Percentiles rank a stretch among this genome's conserved stretches.
Conservation (phyloP, 1,140 invertebrate species). For the Aphaenogaster ashmeadi region DNA sequence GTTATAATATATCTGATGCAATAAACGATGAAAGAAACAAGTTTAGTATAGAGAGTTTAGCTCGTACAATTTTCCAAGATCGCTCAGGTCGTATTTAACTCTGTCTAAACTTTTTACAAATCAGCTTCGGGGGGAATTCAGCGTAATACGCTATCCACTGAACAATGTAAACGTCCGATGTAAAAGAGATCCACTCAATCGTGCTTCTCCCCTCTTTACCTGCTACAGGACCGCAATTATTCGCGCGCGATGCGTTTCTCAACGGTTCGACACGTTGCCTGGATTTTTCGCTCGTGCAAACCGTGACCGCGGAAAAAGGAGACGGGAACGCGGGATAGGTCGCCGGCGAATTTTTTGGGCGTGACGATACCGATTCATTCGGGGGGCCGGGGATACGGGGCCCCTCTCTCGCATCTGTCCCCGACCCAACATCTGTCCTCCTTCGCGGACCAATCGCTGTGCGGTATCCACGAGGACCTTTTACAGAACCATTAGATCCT, state of each 20-base stretch:
- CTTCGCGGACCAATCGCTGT: conserved; percentile 80
- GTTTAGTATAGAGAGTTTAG: too few species aligned
- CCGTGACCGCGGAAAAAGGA: conserved; percentile 33
- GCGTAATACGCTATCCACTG: conserved; percentile 14
- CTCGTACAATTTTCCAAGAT: neutral
- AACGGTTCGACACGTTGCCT: conserved; percentile 48
- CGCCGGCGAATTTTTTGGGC: conserved; percentile 80
- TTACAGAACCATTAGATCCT: conserved; percentile 87
- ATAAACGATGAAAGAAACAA: neutral
- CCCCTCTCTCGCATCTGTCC: conserved; percentile 81
- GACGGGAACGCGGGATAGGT: conserved; percentile 60
- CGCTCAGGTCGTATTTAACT: neutral
- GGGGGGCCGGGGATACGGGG: conserved; percentile 68
- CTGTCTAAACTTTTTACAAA: neutral
- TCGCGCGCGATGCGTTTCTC: conserved; percentile 42
- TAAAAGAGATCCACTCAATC: conserved; percentile 53
- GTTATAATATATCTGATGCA: neutral
- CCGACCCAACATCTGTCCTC: conserved; percentile 83
- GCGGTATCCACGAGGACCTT: conserved; percentile 81
- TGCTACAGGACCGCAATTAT: conserved; percentile 52
- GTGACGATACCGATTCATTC: conserved; percentile 85
- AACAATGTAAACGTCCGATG: conserved; percentile 29
- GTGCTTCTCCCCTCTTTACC: conserved; percentile 25
- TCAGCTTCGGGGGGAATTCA: conserved; percentile 8
- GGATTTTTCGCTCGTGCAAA: conserved; percentile 51